Evolutionary conservation across 2,797 vertebrate genomes (phyloP).

Genomic region (Pipistrellus nathusii): DNA sequence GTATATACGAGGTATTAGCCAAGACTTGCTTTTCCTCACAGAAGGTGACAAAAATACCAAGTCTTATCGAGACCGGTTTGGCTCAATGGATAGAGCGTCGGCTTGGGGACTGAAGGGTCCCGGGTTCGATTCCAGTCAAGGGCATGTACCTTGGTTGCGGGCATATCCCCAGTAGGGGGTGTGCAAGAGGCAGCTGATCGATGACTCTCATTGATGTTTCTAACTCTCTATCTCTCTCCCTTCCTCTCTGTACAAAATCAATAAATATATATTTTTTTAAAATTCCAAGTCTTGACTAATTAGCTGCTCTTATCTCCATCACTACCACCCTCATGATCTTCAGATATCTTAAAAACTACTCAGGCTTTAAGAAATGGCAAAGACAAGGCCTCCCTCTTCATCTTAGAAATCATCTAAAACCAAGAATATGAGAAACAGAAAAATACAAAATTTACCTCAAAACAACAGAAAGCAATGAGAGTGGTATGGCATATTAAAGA

Average conservation of each 20-base stretch:
- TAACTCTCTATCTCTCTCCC: no score
- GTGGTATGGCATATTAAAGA: neutral
- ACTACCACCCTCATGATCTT: neutral
- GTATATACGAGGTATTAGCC: neutral
- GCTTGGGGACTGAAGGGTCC: no score
- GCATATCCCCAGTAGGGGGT: no score
- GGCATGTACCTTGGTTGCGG: no score
- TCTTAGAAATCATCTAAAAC: conserved; percentile 45
- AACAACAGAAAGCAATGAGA: neutral
- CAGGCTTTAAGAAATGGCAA: neutral
- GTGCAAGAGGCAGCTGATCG: no score
- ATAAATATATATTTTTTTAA: no score
- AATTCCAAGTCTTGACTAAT: conserved; percentile 3
- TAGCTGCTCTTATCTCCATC: neutral
- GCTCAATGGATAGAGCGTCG: no score
- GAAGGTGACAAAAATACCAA: neutral
- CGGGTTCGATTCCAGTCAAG: no score
- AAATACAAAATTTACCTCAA: neutral
- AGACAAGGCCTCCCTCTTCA: conserved; percentile 16
- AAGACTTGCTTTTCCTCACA: neutral
- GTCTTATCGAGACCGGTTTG: no score
- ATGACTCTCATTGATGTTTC: no score
- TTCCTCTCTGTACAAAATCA: no score
- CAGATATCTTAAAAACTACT: conserved; percentile 11
- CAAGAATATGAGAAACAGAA: conserved; percentile 20